Evolutionary conservation across 2,797 vertebrate species (phyloP).

Genomic region (Gadopsis bispinosus): DNA sequence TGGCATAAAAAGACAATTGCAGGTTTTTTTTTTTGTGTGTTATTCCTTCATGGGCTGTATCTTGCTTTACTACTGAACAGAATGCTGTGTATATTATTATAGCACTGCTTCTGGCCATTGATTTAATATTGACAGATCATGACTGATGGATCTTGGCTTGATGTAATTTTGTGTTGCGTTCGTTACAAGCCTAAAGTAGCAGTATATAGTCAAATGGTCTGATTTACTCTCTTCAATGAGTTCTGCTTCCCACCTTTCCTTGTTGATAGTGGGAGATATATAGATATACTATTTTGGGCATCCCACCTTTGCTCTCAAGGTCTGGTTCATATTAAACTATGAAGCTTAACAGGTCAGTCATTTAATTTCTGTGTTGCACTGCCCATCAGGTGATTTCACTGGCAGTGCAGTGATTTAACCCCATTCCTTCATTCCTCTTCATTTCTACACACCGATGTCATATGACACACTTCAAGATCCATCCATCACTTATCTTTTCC

Average conservation of each 20-base stretch:
- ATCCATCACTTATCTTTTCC: too few species aligned
- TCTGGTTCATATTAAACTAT: not conserved
- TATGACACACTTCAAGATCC: not conserved
- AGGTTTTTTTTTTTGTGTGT: not conserved
- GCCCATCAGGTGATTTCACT: not conserved
- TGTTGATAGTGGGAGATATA: not conserved
- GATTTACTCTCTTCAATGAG: not conserved
- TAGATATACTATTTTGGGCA: not conserved
- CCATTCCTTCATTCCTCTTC: not conserved
- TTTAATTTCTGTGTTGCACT: not conserved
- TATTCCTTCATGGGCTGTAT: not conserved
- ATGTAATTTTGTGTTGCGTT: conserved; percentile 1
- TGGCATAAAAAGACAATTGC: not conserved
- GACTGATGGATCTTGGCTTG: conserved; percentile 26
- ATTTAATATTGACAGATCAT: conserved; percentile 36
- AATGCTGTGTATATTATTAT: conserved; percentile 5
- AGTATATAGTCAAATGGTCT: not conserved
- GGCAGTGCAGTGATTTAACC: not conserved
- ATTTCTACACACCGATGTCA: not conserved
- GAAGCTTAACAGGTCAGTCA: not conserved
- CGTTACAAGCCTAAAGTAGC: not conserved
- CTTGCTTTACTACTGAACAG: not conserved
- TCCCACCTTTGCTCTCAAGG: not conserved
- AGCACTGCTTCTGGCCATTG: conserved; percentile 11
- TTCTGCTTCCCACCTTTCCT: not conserved